These are phyloP conservation scores for Morus bassanus DNA, from an alignment of 2,797 vertebrate genomes.

Conservation along the genomic window DNA sequence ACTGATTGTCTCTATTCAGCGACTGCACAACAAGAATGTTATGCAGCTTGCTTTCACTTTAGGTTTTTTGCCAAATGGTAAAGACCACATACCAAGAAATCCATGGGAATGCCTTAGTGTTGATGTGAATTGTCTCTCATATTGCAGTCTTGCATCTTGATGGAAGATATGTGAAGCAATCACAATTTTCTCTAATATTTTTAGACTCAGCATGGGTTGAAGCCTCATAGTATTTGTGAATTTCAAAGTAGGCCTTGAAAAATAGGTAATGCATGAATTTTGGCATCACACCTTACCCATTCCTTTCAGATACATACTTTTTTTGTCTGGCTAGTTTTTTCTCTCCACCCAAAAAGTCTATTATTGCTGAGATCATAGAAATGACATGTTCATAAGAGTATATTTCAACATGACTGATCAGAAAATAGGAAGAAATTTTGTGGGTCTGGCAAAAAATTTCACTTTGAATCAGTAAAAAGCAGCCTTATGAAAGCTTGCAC, in stretches of 20 bases:
- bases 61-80: neutral
- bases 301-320: neutral
- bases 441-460: neutral
- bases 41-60: neutral
- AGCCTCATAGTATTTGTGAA: neutral
- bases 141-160: neutral
- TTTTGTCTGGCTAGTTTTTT: neutral
- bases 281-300: neutral
- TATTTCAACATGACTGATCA: neutral
- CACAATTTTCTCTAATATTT: neutral
- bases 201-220: neutral
- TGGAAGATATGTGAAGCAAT: neutral
- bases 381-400: neutral
- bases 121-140: neutral
- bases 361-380: neutral
- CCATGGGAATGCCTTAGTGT: neutral
- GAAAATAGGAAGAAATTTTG: neutral
- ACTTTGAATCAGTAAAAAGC: neutral
- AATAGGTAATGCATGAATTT: neutral
- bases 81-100: neutral
- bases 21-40: neutral
- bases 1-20: neutral
- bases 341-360: neutral
- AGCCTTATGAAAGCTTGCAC: neutral
- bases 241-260: constrained; percentile 1